Base-by-base conservation (phyloP, 1,140 invertebrate genomes). In the Heliconius congener region DNA sequence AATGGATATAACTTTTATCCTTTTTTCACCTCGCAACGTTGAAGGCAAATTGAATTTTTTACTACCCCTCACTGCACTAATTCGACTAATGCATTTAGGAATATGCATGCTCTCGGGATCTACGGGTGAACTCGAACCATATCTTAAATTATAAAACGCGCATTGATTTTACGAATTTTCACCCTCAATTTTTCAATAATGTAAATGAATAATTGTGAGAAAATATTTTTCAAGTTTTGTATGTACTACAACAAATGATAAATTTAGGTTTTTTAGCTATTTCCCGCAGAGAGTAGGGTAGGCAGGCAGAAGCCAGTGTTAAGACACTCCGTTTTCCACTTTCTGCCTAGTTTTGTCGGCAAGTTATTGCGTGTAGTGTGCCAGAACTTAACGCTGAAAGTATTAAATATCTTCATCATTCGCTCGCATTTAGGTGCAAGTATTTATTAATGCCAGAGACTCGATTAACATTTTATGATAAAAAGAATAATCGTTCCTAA, bases 31-130 rank as follows among this genome's bases (percentile, higher is more conserved):
- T 82, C 84, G 82, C 85, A 84, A 82, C 86, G 88, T 81, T 87
- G 86, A 85, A 86, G 86, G 90, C 83, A 94, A 94, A 94, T 94
- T 94, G 91, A 93, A 91, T 94, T 94, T 93, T 93, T 92, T 87
- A 83, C 86, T 85, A 88, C 85, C 90, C 91, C 87, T 91, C 89
- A 90, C 83, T 87, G 89, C 86, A 88, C 88, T 94, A 94, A 94
- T 92, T 91, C 87, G 89, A 86, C 84, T 94, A 94, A 94, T 92
- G 88, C 89, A 88, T 88, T 92, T 93, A 91, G 86, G 85, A 80
- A 79, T 85, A 87, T 90, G 89, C 88, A 90, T 87, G 87, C 77
- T 84, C 78, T 73, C 70, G 77, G 74, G 19, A 76, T 57, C 27
- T 52, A 79, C 57, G 73, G 78, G 18, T 71, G 42, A 75, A 18